Conservation (phyloP, 2,113 vertebrate genomes). For the Rhinolophus sinicus region DNA sequence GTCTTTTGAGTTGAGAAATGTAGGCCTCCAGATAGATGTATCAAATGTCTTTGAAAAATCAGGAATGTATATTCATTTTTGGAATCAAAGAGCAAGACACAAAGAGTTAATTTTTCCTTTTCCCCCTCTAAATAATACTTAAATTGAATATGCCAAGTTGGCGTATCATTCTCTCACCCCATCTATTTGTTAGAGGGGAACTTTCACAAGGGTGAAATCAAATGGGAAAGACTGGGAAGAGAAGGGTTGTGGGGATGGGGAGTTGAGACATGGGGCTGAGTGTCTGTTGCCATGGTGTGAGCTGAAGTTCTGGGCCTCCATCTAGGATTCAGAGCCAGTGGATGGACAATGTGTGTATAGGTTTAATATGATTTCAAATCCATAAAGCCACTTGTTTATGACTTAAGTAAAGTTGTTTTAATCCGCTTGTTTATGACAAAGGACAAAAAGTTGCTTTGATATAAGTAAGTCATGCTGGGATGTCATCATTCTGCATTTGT, state of each 20-base stretch:
- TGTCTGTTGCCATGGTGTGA: slow-evolving; percentile 55
- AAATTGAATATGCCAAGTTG: background rate
- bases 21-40: background rate
- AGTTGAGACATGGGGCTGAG: background rate
- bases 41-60: slow-evolving; percentile 33
- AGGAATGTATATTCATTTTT: background rate
- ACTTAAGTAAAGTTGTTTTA: background rate
- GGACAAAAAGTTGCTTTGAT: background rate
- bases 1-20: background rate
- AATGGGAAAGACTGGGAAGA: background rate
- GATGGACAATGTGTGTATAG: background rate
- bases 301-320: slow-evolving; percentile 56
- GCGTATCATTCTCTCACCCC: background rate
- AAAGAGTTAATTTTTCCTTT: background rate
- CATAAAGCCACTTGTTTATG: background rate
- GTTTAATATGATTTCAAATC: background rate
- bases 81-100: background rate
- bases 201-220: background rate
- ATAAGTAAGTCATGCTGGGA: background rate
- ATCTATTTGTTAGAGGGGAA: background rate
- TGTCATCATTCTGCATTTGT: background rate
- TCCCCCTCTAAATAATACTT: background rate
- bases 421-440: background rate
- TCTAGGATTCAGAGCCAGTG: slow-evolving; percentile 61
- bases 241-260: background rate